Conservation (phyloP, 1,140 invertebrate genomes). For the Drosophila ogumai region DNA sequence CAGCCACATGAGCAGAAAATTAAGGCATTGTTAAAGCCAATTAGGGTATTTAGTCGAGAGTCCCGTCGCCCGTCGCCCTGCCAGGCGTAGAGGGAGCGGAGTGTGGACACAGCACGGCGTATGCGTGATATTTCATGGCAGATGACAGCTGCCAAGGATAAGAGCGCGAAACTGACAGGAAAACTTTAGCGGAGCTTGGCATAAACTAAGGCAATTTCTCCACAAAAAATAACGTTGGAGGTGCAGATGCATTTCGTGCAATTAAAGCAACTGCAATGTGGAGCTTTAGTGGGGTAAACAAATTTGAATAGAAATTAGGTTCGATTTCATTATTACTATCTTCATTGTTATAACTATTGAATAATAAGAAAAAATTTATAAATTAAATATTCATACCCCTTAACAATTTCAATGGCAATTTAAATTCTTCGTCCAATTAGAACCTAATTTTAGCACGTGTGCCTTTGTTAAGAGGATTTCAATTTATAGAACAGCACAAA, state of each 20-base stretch:
- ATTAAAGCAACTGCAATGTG: constrained; percentile 1
- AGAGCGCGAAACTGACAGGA: constrained; percentile 25
- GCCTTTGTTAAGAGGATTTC: constrained; percentile 8
- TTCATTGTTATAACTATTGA: too few relatives aligned
- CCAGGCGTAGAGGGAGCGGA: background rate
- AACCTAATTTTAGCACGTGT: background rate
- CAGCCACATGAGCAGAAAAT: constrained; percentile 59
- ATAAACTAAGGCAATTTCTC: constrained; percentile 1
- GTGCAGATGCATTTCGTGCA: constrained; percentile 1
- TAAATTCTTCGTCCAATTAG: background rate
- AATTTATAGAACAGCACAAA: constrained; percentile 17
- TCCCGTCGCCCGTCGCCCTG: constrained; percentile 5
- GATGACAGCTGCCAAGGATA: constrained; percentile 34
- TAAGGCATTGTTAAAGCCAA: constrained; percentile 77
- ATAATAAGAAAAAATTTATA: background rate
- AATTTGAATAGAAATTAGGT: background rate
- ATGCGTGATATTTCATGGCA: constrained; percentile 57
- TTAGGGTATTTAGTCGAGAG: constrained; percentile 72
- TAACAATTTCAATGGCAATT: too few relatives aligned
- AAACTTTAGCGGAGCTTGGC: constrained; percentile 18
- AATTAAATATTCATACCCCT: background rate
- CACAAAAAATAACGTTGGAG: background rate
- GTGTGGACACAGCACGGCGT: constrained; percentile 52
- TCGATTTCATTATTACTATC: too few relatives aligned
- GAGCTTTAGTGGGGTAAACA: background rate